Evolutionary conservation across 2,797 vertebrate genomes (phyloP).

Genomic region (Crax fasciolata): DNA sequence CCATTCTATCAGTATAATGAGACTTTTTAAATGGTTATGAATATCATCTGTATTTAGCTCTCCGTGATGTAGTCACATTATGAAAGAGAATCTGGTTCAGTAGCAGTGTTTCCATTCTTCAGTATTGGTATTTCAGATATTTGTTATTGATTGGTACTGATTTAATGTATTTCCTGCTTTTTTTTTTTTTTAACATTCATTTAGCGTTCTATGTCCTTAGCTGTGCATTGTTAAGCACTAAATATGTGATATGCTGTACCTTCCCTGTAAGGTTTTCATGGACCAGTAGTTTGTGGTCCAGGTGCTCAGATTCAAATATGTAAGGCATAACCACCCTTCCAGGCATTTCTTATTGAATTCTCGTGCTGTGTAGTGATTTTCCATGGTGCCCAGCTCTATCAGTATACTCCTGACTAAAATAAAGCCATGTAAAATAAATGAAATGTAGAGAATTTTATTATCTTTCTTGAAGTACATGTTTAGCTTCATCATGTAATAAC

Average conservation of each 20-base stretch:
- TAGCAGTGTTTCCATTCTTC: not conserved
- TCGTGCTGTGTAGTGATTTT: not conserved
- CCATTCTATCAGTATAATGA: not conserved
- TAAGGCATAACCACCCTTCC: not conserved
- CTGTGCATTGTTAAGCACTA: not conserved
- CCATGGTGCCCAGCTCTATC: not conserved
- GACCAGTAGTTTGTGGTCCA: not conserved
- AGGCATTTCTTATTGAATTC: not conserved
- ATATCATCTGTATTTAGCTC: not conserved
- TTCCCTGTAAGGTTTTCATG: not conserved
- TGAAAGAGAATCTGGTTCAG: not conserved
- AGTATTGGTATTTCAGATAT: not conserved
- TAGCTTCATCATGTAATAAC: not conserved
- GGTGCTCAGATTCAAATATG: not conserved
- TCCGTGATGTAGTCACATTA: fast-evolving
- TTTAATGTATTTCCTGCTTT: not conserved
- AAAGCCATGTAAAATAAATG: not conserved
- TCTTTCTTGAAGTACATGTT: not conserved
- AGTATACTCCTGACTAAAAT: not conserved
- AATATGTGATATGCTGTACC: too few species aligned
- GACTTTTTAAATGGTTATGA: not conserved
- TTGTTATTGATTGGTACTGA: not conserved
- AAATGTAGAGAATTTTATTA: not conserved
- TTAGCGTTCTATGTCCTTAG: not conserved
- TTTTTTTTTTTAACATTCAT: not conserved